A percentile compares a stretch with the other conserved stretches of the same genome.
phyloP scores from a whole-genome alignment of 2,113 vertebrate genomes.

The Colistium nudipinnis region DNA sequence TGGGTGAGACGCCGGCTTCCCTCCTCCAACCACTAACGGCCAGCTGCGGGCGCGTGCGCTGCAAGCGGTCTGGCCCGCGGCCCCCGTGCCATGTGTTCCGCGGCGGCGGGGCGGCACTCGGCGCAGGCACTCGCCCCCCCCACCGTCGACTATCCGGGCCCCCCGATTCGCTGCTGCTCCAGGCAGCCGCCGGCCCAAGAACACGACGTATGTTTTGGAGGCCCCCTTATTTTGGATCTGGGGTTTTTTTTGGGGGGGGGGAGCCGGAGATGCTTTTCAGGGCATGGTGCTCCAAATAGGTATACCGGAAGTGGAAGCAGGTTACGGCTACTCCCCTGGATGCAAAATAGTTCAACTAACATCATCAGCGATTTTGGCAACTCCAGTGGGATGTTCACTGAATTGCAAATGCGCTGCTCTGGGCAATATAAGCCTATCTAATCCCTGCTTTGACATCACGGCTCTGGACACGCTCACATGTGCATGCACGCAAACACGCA shows the following conservation, averaged over 20 bases:
- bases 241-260: constrained; percentile 27
- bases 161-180: constrained; percentile 47
- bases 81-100: constrained; percentile 73
- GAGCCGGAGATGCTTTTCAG: constrained; percentile 35
- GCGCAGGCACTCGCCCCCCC: constrained; percentile 31
- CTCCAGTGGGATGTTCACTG: constrained; percentile 46
- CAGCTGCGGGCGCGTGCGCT: constrained; percentile 66
- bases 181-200: constrained; percentile 44
- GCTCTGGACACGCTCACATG: constrained; percentile 45
- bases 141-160: constrained; percentile 63
- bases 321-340: constrained; percentile 11
- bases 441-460: constrained; percentile 72
- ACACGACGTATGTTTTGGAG: constrained; percentile 65
- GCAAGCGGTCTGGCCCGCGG: constrained; percentile 73
- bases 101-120: constrained; percentile 59
- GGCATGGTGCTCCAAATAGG: constrained; percentile 8
- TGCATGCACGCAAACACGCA: constrained; percentile 14
- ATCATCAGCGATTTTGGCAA: constrained; percentile 69
- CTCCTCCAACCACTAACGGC: constrained; percentile 74
- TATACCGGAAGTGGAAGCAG: constrained; percentile 19
- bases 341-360: constrained; percentile 62
- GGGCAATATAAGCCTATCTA: constrained; percentile 68
- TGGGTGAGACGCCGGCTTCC: constrained; percentile 71
- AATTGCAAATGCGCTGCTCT: constrained; percentile 69
- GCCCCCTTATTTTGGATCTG: constrained; percentile 37